Evolutionary conservation across 2,797 vertebrate species (phyloP), one percentile per base, ranked within the genome.

Genomic region (Micrastur ruficollis): DNA sequence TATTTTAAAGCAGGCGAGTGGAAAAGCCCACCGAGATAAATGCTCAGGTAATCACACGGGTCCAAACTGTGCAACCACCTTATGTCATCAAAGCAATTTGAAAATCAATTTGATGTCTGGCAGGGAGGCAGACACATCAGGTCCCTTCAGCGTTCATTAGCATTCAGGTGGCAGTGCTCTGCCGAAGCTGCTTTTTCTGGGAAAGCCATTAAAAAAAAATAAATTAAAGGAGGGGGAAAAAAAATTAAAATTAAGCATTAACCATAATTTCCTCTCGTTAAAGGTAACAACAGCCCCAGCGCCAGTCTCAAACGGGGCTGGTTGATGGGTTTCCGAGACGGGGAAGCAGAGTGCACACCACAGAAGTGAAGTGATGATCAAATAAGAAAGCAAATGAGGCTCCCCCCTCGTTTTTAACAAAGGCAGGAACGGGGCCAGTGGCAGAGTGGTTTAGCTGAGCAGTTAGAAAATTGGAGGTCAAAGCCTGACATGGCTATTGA

Each of bases 31-130:
- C 82, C 5, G 96, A 97, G 96, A 97, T 90, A 95, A 95, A 92
- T 5, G 38, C 86, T 93, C 95, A 95, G 92, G 95, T 97, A 97
- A 97, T 98, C 96, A 96, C 95, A 91, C 1, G 6, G 90, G 85
- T 94, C 97, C 96, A 96, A 97, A 98, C 96, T 95, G 92, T 95
- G 96, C 94, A 88, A n/a, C 97, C 94, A 94, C 96, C 97, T 97
- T 97, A 87, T 94, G 81, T 97, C 96, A 97, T 98, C 97, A 97
- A 95, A 98, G 98, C 97, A 97, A 97, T 98, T 98, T 98, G 97
- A 97, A 96, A 98, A 98, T 98, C 98, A 98, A 95, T 98, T 97
- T 98, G 97, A 96, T 97, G 95, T 97, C 96, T 98, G 97, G 97
- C 95, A 95, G 97, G 95, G 94, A 97, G 96, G 93, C 80, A 81